phyloP scores from a whole-genome alignment of 2,888 invertebrate species.

The Synergus umbraculus region DNA sequence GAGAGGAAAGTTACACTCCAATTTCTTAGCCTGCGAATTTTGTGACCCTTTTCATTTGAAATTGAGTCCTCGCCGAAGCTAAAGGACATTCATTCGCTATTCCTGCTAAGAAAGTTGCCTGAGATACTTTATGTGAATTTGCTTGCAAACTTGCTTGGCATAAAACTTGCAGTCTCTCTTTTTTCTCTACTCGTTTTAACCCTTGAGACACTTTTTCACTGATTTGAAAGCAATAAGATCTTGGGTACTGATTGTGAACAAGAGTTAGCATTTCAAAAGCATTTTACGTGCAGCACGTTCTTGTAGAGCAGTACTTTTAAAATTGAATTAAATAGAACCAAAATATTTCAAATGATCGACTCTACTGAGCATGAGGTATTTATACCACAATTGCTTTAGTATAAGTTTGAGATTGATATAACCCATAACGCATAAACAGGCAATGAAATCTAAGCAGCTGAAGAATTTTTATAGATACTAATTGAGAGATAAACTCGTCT shows the following conservation, averaged over 20 bases:
- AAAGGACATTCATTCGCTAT: not conserved
- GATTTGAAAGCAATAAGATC: not conserved
- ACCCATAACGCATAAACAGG: conserved; percentile 14
- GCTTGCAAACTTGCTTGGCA: not conserved
- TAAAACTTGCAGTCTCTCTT: not conserved
- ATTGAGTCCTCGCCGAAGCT: conserved; percentile 10
- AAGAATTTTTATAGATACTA: not conserved
- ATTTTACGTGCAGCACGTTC: not conserved
- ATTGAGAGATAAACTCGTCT: conserved; percentile 45
- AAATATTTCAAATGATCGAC: not conserved
- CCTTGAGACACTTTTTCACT: not conserved
- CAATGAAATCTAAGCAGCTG: conserved; percentile 8
- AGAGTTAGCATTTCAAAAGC: not conserved
- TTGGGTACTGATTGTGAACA: not conserved
- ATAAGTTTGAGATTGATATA: not conserved
- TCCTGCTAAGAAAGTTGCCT: not conserved
- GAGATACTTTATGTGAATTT: not conserved
- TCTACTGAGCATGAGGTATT: not conserved
- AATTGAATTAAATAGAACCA: not conserved
- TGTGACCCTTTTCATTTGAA: conserved; percentile 55
- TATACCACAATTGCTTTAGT: not conserved
- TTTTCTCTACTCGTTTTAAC: not conserved
- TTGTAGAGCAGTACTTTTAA: not conserved
- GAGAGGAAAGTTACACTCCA: conserved; percentile 77
- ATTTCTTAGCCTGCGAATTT: conserved; percentile 75